These are phyloP conservation scores for Alcis repandata DNA, from an alignment of 2,888 invertebrate species.

Conservation along the genomic window DNA sequence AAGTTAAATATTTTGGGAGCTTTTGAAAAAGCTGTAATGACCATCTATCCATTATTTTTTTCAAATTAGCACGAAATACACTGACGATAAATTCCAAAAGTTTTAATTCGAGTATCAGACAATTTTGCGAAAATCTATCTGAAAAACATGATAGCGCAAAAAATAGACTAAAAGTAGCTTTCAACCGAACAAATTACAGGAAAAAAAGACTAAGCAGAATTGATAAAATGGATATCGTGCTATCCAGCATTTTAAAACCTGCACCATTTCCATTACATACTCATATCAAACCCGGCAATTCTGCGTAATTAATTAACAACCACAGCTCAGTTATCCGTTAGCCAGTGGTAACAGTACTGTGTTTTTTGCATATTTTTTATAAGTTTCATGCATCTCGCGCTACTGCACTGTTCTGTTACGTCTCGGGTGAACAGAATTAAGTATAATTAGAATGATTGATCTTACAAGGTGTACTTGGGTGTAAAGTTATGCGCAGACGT, in stretches of 20 bases:
- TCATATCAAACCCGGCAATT: slow-evolving; percentile 12
- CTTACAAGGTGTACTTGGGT: slow-evolving; percentile 21
- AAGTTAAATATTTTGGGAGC: too few relatives aligned
- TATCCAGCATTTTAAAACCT: not conserved
- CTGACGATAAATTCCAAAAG: too few relatives aligned
- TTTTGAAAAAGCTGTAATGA: too few relatives aligned
- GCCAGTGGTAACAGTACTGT: slow-evolving; percentile 12
- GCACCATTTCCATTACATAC: not conserved
- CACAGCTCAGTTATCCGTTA: slow-evolving; percentile 32
- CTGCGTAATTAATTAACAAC: slow-evolving; percentile 19
- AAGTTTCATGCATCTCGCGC: slow-evolving; percentile 22
- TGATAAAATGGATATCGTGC: not conserved
- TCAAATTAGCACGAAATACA: too few relatives aligned
- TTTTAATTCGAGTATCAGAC: too few relatives aligned
- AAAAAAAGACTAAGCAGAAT: too few relatives aligned
- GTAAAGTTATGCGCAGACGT: not conserved
- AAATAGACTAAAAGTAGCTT: too few relatives aligned
- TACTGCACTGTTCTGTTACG: slow-evolving; percentile 45
- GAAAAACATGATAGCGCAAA: too few relatives aligned
- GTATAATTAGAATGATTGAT: slow-evolving; percentile 38
- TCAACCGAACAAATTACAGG: too few relatives aligned
- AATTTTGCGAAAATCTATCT: too few relatives aligned
- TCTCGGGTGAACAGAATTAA: slow-evolving; percentile 37
- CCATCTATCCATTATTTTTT: too few relatives aligned
- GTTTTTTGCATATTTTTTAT: slow-evolving; percentile 30